A percentile compares a stretch with the other conserved stretches of the same genome.
phyloP scores from a whole-genome alignment of 2,113 vertebrate species.

The Chlamydotis undulata region DNA sequence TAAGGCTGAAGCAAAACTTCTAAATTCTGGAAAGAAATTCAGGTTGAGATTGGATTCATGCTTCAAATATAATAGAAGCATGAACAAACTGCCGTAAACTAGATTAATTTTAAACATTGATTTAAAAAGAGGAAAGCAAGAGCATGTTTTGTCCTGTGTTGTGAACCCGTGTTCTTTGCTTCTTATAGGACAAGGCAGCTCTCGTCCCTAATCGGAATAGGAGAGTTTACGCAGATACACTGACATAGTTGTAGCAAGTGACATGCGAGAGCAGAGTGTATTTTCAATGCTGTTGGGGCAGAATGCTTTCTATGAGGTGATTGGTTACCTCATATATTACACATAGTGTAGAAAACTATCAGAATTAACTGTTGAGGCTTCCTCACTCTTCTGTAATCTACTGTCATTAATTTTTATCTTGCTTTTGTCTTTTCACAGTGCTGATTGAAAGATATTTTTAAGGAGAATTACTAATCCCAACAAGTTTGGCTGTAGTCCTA shows the following conservation, averaged over 20 bases:
- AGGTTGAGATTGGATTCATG: neutral
- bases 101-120: neutral
- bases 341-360: neutral
- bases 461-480: neutral
- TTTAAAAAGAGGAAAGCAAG: neutral
- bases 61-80: neutral
- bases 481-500: neutral
- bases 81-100: neutral
- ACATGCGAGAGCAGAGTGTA: neutral
- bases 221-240: neutral
- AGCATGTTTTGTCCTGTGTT: neutral
- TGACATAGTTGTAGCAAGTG: neutral
- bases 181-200: neutral
- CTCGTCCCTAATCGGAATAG: neutral
- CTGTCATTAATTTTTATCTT: neutral
- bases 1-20: neutral
- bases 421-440: neutral
- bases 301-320: neutral
- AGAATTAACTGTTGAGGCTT: neutral
- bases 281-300: rapidly evolving
- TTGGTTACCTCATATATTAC: neutral
- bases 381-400: neutral
- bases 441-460: conserved; percentile 1
- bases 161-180: neutral
- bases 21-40: neutral